phyloP scores from a whole-genome alignment of 2,888 invertebrate species.

The Drosophila differens region DNA sequence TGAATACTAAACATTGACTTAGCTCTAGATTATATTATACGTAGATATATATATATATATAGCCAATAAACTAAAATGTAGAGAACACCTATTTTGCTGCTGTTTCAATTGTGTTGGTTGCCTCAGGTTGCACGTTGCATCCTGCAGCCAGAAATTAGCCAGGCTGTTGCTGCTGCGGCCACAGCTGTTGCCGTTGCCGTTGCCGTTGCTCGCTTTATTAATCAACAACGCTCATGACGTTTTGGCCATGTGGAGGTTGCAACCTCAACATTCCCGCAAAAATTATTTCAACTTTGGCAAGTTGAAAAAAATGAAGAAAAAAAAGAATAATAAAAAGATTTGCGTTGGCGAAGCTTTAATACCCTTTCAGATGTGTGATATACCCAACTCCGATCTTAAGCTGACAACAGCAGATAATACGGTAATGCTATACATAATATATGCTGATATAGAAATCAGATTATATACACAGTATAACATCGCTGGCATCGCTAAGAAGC shows the following conservation, averaged over 20 bases:
- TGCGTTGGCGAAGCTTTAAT: neutral
- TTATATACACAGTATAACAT: neutral
- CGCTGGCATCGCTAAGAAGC: neutral
- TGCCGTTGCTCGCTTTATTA: conserved; percentile 54
- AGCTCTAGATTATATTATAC: conserved; percentile 10
- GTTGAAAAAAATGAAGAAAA: conserved; percentile 1
- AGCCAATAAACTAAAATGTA: conserved; percentile 22
- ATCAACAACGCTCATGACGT: conserved; percentile 46
- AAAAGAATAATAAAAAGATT: neutral
- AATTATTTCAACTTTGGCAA: conserved; percentile 23
- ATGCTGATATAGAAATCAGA: neutral
- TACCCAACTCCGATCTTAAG: neutral
- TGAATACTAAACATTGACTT: neutral
- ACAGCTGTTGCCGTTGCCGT: conserved; percentile 43
- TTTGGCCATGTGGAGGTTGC: conserved; percentile 24
- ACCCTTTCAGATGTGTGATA: neutral
- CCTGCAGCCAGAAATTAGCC: conserved; percentile 47
- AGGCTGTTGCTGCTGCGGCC: conserved; percentile 56
- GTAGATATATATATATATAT: neutral
- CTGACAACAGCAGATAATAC: too few relatives aligned
- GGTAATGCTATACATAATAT: too few relatives aligned
- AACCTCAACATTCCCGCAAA: conserved; percentile 33
- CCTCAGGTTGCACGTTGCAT: conserved; percentile 16
- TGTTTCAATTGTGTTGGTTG: conserved; percentile 1
- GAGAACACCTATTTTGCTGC: neutral